These are phyloP conservation scores for Brachionus asplanchnoidis DNA, from an alignment of 1,140 invertebrate genomes.

Conservation along the genomic window DNA sequence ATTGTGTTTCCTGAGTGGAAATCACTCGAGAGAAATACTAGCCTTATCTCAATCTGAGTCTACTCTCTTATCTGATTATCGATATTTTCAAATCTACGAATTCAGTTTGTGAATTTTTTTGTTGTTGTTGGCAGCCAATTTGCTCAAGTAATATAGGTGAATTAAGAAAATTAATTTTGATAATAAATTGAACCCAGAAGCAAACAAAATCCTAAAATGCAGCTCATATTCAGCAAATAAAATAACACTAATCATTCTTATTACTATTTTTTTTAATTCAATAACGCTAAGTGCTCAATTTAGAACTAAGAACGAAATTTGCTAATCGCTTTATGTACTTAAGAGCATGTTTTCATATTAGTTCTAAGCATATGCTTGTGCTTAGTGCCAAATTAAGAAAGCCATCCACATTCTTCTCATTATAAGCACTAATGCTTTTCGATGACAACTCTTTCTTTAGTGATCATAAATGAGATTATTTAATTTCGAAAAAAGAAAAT, in stretches of 20 bases:
- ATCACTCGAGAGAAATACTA: not conserved
- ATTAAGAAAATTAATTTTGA: conserved; percentile 1
- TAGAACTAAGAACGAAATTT: not conserved
- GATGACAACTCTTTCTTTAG: not conserved
- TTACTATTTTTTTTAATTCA: not conserved
- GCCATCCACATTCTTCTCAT: not conserved
- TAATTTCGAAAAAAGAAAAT: not conserved
- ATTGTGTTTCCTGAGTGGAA: not conserved
- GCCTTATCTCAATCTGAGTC: not conserved
- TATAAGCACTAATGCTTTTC: not conserved
- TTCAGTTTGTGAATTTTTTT: not conserved
- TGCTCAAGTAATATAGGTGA: conserved; percentile 14
- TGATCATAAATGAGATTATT: not conserved
- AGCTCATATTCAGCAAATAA: not conserved
- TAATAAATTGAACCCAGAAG: not conserved
- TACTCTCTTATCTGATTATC: not conserved
- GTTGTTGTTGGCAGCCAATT: not conserved
- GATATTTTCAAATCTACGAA: not conserved
- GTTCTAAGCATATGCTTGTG: not conserved
- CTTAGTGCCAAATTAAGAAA: not conserved
- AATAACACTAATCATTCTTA: not conserved
- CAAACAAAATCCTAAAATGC: not conserved
- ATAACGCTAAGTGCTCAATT: not conserved
- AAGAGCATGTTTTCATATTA: not conserved
- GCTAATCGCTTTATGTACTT: not conserved